phyloP scores from a whole-genome alignment of 2,113 vertebrate species.

The Oreochromis aureus region DNA sequence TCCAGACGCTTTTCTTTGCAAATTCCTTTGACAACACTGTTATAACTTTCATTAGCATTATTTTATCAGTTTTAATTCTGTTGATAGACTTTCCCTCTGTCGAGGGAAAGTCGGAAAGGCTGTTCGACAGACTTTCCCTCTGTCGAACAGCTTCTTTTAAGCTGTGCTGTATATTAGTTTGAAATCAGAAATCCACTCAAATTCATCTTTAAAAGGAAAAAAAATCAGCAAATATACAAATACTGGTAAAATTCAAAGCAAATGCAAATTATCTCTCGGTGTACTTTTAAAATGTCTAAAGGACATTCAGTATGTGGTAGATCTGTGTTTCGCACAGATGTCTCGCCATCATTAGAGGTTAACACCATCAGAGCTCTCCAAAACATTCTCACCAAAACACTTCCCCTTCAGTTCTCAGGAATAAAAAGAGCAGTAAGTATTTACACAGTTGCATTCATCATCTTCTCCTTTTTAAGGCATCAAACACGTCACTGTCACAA shows the following conservation, averaged over 20 bases:
- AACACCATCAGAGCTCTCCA: neutral
- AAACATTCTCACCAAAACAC: neutral
- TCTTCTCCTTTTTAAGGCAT: neutral
- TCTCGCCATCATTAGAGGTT: neutral
- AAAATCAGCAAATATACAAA: neutral
- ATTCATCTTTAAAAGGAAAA: neutral
- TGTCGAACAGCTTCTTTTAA: neutral
- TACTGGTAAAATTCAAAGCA: neutral
- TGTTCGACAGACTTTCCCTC: neutral
- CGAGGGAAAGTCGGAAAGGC: too few relatives aligned
- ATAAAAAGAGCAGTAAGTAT: neutral
- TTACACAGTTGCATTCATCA: neutral
- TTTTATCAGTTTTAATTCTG: neutral
- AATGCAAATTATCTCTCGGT: neutral
- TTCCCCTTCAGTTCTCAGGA: neutral
- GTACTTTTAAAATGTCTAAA: neutral
- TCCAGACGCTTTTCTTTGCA: too few relatives aligned
- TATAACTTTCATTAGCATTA: neutral
- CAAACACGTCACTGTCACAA: neutral
- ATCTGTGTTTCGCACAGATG: neutral
- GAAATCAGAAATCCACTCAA: neutral
- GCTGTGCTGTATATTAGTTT: rapidly evolving
- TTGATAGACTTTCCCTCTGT: neutral
- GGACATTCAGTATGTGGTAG: neutral
- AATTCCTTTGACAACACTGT: too few relatives aligned